Base-by-base conservation (phyloP, 2,113 vertebrate genomes). In the Pagrus major region DNA sequence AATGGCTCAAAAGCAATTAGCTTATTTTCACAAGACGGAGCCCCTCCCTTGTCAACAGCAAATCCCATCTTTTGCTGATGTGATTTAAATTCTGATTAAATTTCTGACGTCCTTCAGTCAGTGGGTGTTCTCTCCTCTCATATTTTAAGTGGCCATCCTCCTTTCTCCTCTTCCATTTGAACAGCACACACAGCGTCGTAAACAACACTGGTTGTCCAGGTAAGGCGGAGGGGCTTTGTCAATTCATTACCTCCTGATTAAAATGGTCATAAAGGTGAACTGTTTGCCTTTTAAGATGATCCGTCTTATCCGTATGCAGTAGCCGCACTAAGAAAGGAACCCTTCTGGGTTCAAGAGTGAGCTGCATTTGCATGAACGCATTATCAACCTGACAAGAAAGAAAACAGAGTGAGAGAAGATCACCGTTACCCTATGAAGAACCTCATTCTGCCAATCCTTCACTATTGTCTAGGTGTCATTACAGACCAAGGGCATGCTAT, bases 71-170 rank as follows among this genome's bases (percentile, higher is more conserved):
- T 90, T 91, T 74, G 74, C 88, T 91, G 90, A 94, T 91, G 84
- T 83, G 90, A 95, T 94, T 94, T 94, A 89, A 93, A 94, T 94
- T 89, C 84, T 92, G 92, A 94, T 94, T 93, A 85, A 83, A 93
- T 93, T 93, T 80, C 90, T 91, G 85, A 82, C 54, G 90, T 90
- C 91, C 92, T 95, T 94, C 90, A 86, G 84, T 90, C 76, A 47
- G 79, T 23, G 29, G 83, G 46, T 61, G 73, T 73, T 80, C 37
- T 78, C 23, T 72, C 78, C 75, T 75, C 77, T 78, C 74, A 56
- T 71, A 49, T 76, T 88, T 81, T 85, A 84, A 88, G 73, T 70
- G 83, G 80, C 75, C 73, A 12, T 70, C 71, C 70, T 63, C n/a
- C n/a, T n/a, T n/a, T 71, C 55, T 63, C 23, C 23, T 27, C 29